Percentiles rank a stretch among this genome's conserved stretches.
Conservation (phyloP, 2,888 invertebrate genomes). For the Sepiola atlantica region DNA sequence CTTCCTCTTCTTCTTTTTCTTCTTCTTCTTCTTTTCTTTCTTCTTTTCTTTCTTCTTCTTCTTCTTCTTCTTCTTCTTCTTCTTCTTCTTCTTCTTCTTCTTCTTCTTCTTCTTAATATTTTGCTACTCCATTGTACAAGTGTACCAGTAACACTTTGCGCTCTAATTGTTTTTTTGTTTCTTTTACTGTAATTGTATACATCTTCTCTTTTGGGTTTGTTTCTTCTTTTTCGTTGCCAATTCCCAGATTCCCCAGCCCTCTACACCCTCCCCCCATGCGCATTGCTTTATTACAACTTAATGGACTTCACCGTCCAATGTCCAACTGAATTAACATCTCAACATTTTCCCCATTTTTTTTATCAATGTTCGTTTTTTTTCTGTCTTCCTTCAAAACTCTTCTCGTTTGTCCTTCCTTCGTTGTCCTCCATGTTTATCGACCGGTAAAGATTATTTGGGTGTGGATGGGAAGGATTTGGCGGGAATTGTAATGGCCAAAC, state of each 20-base stretch:
- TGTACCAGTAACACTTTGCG: too few species aligned
- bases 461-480: not conserved
- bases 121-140: too few species aligned
- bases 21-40: not conserved
- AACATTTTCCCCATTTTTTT: not conserved
- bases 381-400: not conserved
- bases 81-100: too few species aligned
- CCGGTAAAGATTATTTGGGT: not conserved
- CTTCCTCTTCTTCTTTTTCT: not conserved
- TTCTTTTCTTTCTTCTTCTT: not conserved
- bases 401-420: not conserved
- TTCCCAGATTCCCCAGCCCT: not conserved
- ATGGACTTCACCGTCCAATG: slow-evolving; percentile 32
- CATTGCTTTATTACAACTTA: slow-evolving; percentile 22
- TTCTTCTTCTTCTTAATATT: too few species aligned
- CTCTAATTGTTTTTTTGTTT: too few species aligned
- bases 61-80: too few species aligned
- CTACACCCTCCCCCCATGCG: not conserved
- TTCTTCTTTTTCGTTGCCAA: too few species aligned
- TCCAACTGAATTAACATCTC: not conserved
- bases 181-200: too few species aligned
- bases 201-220: not conserved
- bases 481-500: slow-evolving; percentile 32
- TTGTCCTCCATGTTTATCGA: slow-evolving; percentile 32
- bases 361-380: not conserved